phyloP scores from a whole-genome alignment of 2,797 vertebrate genomes.

The Coccyzus lansbergi region DNA sequence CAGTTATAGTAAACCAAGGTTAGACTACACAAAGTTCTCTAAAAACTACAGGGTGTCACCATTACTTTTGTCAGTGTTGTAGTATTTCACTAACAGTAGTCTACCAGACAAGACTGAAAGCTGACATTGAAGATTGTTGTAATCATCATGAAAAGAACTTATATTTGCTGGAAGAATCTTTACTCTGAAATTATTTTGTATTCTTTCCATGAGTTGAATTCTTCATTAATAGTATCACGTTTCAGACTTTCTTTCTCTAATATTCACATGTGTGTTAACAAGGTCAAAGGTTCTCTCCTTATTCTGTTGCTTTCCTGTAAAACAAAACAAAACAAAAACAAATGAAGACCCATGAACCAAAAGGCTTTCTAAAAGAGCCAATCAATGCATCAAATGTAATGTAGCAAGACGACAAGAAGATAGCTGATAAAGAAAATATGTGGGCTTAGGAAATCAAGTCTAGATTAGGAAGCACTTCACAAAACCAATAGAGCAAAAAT shows the following conservation, averaged over 20 bases:
- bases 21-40: not conserved
- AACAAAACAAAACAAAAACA: not conserved
- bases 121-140: not conserved
- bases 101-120: constrained; percentile 25
- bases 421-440: not conserved
- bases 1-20: not conserved
- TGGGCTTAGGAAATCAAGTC: not conserved
- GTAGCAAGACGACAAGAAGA: not conserved
- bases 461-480: not conserved
- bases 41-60: not conserved
- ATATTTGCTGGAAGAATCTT: constrained; percentile 17
- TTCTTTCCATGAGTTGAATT: constrained; percentile 14
- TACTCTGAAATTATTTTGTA: not conserved
- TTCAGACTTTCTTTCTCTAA: constrained; percentile 44
- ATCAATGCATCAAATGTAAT: not conserved
- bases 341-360: not conserved
- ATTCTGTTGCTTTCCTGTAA: constrained; percentile 18
- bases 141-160: not conserved
- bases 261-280: not conserved
- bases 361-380: not conserved
- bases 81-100: not conserved
- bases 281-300: constrained; percentile 14
- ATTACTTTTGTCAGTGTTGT: not conserved
- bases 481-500: not conserved
- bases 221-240: not conserved